A percentile compares a stretch with the other conserved stretches of the same genome.
These are phyloP conservation scores for Acanthosepion pharaonis DNA, from an alignment of 2,888 invertebrate genomes.

Conservation along the genomic window DNA sequence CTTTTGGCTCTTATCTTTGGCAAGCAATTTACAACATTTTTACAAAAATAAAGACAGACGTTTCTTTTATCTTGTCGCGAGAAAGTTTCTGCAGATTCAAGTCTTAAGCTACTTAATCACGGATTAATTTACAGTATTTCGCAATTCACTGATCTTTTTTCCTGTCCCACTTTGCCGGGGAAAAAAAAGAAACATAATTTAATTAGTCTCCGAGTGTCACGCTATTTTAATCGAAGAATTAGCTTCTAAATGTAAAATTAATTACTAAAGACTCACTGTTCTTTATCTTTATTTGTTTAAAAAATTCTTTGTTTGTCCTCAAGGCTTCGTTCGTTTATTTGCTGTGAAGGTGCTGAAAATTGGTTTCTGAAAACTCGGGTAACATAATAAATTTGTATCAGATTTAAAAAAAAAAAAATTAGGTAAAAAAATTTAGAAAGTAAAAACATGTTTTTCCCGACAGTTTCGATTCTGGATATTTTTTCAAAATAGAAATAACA, in stretches of 20 bases:
- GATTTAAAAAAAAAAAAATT: not conserved
- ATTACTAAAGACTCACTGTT: not conserved
- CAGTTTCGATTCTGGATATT: too few relatives aligned
- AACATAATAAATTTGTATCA: not conserved
- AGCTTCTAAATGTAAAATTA: slow-evolving; percentile 10
- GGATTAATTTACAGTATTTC: slow-evolving; percentile 9
- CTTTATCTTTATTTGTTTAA: not conserved
- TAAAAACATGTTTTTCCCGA: too few relatives aligned
- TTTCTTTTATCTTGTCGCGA: not conserved
- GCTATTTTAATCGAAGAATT: not conserved
- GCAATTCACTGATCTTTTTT: not conserved
- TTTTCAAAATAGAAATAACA: too few relatives aligned
- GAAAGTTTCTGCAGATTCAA: too few relatives aligned
- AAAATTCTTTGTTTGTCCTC: not conserved
- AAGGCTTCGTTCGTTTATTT: not conserved
- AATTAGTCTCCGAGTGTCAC: not conserved
- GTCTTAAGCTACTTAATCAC: slow-evolving; percentile 21
- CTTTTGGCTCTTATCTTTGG: not conserved
- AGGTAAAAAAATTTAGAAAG: not conserved
- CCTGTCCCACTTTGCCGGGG: not conserved
- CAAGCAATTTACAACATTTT: not conserved
- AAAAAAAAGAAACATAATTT: not conserved
- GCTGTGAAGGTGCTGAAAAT: not conserved
- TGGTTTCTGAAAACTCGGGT: not conserved
- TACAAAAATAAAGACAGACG: not conserved